phyloP scores from a whole-genome alignment of 2,888 invertebrate genomes.

The Xestoiulus laeticollis region DNA sequence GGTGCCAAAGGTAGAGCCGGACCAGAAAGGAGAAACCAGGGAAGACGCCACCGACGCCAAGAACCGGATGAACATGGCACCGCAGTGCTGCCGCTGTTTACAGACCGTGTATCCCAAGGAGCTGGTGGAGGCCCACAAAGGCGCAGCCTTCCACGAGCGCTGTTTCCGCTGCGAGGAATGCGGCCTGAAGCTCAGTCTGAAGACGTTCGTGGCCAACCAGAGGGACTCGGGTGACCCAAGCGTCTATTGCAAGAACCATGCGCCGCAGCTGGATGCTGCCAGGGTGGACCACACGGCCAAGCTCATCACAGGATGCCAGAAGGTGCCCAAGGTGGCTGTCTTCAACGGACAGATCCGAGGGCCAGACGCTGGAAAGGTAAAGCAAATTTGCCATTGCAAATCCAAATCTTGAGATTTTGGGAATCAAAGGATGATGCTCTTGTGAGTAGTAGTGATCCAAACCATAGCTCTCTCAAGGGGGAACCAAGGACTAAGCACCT shows the following conservation, averaged over 20 bases:
- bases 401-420: too few species aligned
- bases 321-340: conserved; percentile 51
- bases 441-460: too few species aligned
- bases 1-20: background rate
- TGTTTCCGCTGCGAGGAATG: conserved; percentile 54
- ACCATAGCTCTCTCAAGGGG: too few species aligned
- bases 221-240: conserved; percentile 34
- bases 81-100: conserved; percentile 37
- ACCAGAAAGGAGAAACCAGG: background rate
- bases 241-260: conserved; percentile 51
- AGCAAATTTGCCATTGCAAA: background rate
- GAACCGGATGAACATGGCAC: background rate
- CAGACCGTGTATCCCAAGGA: conserved; percentile 53
- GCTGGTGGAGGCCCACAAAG: conserved; percentile 49
- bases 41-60: background rate
- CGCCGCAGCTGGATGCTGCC: conserved; percentile 52
- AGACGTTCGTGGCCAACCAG: conserved; percentile 45
- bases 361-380: conserved; percentile 54
- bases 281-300: conserved; percentile 49
- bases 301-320: conserved; percentile 19
- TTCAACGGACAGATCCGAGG: conserved; percentile 54
- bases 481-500: too few species aligned
- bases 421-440: too few species aligned
- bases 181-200: conserved; percentile 51
- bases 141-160: conserved; percentile 49